Evolutionary conservation across 2,888 invertebrate genomes (phyloP).

Genomic region (Drosophila meridiana): DNA sequence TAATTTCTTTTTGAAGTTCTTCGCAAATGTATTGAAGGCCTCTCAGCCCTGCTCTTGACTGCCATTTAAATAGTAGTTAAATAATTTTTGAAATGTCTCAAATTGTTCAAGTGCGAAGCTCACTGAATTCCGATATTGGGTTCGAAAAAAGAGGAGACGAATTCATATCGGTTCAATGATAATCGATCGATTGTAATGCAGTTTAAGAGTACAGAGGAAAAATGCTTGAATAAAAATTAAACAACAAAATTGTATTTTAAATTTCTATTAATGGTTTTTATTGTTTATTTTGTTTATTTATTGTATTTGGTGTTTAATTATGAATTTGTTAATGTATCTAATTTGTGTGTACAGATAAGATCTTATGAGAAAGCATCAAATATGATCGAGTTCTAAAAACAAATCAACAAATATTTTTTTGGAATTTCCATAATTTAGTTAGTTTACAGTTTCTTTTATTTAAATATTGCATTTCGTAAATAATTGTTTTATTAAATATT

Average conservation of each 20-base stretch:
- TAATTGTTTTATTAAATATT: neutral
- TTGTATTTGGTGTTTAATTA: neutral
- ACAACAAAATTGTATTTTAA: neutral
- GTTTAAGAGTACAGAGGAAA: neutral
- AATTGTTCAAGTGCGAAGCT: conserved; percentile 28
- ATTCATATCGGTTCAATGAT: neutral
- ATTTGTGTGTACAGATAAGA: neutral
- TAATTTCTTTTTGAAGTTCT: conserved; percentile 70
- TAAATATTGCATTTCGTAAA: neutral
- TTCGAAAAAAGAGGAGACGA: neutral
- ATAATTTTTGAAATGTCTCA: conserved; percentile 46
- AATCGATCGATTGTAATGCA: conserved; percentile 19
- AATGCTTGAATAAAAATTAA: too few species aligned
- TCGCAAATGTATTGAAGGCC: conserved; percentile 62
- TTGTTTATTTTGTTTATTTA: neutral
- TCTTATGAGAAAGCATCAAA: neutral
- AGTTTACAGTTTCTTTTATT: too few species aligned
- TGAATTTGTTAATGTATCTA: neutral
- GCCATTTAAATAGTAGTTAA: conserved; percentile 57
- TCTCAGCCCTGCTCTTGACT: conserved; percentile 16
- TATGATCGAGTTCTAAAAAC: too few species aligned
- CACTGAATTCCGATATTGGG: conserved; percentile 12
- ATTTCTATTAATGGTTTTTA: too few species aligned
- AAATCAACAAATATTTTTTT: too few species aligned
- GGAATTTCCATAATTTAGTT: too few species aligned